These are phyloP conservation scores for Patella pellucida DNA, from an alignment of 2,888 invertebrate genomes.

Conservation along the genomic window DNA sequence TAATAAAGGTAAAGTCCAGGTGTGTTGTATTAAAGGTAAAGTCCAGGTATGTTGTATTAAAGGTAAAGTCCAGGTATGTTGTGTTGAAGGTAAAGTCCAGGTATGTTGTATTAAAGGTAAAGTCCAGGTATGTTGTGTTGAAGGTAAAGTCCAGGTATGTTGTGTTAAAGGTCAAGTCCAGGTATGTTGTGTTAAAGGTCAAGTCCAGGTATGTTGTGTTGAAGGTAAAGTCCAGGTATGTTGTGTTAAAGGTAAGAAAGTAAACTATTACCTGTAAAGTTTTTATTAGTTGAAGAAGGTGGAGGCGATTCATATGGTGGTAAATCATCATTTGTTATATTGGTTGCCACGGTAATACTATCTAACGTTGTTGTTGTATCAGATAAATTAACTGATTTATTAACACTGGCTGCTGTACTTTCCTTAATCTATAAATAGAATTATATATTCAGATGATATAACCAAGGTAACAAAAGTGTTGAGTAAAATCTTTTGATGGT, in stretches of 20 bases:
- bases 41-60: not conserved
- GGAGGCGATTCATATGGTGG: constrained; percentile 59
- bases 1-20: not conserved
- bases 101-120: no score
- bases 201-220: not conserved
- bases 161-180: not conserved
- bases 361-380: constrained; percentile 40
- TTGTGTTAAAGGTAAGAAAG: constrained; percentile 26
- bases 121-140: no score
- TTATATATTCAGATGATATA: no score
- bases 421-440: constrained; percentile 40
- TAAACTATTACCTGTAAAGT: constrained; percentile 44
- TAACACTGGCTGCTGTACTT: constrained; percentile 38
- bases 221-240: not conserved
- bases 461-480: no score
- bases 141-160: not conserved
- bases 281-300: constrained; percentile 47
- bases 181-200: not conserved
- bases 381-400: constrained; percentile 18
- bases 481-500: no score
- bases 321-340: constrained; percentile 52
- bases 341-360: constrained; percentile 57
- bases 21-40: not conserved
- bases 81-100: no score
- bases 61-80: not conserved